Evolutionary conservation across 1,140 invertebrate genomes (phyloP), one percentile per base, ranked within the genome.

Genomic region (Scaptomyza pallida): DNA sequence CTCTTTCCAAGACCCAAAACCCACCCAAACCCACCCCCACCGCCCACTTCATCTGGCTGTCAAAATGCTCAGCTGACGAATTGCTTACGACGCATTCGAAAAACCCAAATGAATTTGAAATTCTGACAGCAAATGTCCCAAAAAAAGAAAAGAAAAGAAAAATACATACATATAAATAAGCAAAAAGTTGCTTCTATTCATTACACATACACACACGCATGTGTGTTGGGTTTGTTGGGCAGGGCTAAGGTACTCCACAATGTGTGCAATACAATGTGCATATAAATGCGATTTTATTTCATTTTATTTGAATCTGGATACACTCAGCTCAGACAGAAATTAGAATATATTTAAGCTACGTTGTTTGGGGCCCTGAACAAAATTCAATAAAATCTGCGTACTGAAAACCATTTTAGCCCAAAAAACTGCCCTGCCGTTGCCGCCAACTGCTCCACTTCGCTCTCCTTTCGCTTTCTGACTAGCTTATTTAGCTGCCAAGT

Each of bases 331-430:
- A 69, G 56, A 80, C 56, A 48, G 51, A 72, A 79, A 85, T 79
- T 85, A 83, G 61, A 79, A 80, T 83, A 80, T 83, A 80, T 79
- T 75, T 85, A 85, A 85, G 77, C 54, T 40, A 72, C 45, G 62
- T n/a, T n/a, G 71, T 74, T 33, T 47, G 41, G 64, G 21, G 21
- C 10, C 15, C n/a, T n/a, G n/a, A 26, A 26, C 30, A 21, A 33
- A 63, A 70, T 70, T 70, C 60, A 70, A 70, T 70, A 50, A 65
- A 59, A 59, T 64, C 62, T 71, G 60, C 52, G 44, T 54, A 54
- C 43, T n/a, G 23, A 57, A 54, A 62, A 52, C 12, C 45, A 48
- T 62, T 54, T 70, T 48, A 47, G 43, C 37, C 52, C 41, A 52
- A 2, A 30, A n/a, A n/a, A n/a, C n/a, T n/a, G n/a, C n/a, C 12